phyloP scores from a whole-genome alignment of 2,113 vertebrate genomes.

The Salvator merianae region DNA sequence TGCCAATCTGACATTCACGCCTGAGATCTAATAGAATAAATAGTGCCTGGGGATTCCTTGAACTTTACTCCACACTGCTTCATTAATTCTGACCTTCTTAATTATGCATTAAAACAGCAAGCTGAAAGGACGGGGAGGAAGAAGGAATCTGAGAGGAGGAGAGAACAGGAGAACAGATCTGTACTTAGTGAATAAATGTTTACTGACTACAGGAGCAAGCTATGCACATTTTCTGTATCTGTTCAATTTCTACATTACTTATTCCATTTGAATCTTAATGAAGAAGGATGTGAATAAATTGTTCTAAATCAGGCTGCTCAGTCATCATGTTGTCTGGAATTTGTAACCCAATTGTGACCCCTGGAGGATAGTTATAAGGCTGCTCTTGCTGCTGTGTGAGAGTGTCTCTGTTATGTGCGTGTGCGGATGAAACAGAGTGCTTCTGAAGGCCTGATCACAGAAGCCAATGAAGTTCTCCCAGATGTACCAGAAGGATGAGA shows the following conservation, averaged over 20 bases:
- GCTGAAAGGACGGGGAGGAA: slow-evolving; percentile 66
- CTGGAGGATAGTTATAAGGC: slow-evolving; percentile 73
- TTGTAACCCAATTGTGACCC: slow-evolving; percentile 80
- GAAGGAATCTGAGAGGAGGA: slow-evolving; percentile 31
- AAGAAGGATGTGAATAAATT: slow-evolving; percentile 76
- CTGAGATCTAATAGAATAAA: slow-evolving; percentile 81
- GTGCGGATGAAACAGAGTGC: background rate
- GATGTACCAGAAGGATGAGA: background rate
- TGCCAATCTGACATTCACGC: slow-evolving; percentile 76
- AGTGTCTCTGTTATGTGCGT: accelerated
- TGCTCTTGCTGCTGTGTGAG: slow-evolving; percentile 34
- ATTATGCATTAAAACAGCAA: slow-evolving; percentile 87
- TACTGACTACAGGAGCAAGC: slow-evolving; percentile 72
- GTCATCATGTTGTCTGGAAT: slow-evolving; percentile 56
- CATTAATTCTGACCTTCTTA: slow-evolving; percentile 93
- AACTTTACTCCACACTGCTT: slow-evolving; percentile 86
- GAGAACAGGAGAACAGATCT: slow-evolving; percentile 9
- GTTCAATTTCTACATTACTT: slow-evolving; percentile 76
- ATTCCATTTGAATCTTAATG: slow-evolving; percentile 79
- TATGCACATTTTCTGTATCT: slow-evolving; percentile 72
- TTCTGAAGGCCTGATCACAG: background rate
- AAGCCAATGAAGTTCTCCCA: background rate
- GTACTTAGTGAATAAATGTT: slow-evolving; percentile 77
- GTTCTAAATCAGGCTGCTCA: slow-evolving; percentile 61
- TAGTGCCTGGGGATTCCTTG: slow-evolving; percentile 85